Percentiles rank a stretch among this genome's conserved stretches.
Conservation (phyloP, 2,797 vertebrate species). For the Lophotriccus pileatus region DNA sequence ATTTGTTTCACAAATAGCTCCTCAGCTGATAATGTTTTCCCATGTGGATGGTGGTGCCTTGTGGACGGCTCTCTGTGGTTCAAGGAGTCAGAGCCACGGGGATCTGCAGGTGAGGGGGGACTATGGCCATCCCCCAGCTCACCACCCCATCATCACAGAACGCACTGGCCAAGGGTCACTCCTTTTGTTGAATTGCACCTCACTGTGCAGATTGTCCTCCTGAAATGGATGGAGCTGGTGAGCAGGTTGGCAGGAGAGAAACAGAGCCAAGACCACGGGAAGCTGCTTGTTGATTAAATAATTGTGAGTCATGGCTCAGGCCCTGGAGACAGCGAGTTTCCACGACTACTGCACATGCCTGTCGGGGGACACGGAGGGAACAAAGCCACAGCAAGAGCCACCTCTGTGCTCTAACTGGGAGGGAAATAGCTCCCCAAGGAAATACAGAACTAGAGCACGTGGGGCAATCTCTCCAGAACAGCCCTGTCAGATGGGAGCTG, state of each 20-base stretch:
- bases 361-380: background rate
- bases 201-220: accelerated
- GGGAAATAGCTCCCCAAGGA: background rate
- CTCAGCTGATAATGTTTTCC: accelerated
- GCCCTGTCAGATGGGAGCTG: background rate
- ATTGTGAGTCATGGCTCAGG: background rate
- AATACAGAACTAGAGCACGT: background rate
- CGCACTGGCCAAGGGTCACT: background rate
- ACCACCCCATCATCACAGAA: accelerated
- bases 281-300: background rate
- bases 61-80: background rate
- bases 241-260: background rate
- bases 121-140: accelerated
- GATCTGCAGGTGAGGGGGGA: accelerated
- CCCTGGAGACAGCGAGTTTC: background rate
- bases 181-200: background rate
- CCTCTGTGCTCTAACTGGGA: background rate
- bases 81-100: accelerated
- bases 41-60: background rate
- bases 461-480: background rate
- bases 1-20: background rate
- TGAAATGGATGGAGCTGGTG: background rate
- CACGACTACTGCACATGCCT: background rate
- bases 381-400: background rate
- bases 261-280: background rate